A percentile compares a stretch with the other conserved stretches of the same genome.
Conservation (phyloP, 2,888 invertebrate species). For the Rhogogaster chlorosoma region DNA sequence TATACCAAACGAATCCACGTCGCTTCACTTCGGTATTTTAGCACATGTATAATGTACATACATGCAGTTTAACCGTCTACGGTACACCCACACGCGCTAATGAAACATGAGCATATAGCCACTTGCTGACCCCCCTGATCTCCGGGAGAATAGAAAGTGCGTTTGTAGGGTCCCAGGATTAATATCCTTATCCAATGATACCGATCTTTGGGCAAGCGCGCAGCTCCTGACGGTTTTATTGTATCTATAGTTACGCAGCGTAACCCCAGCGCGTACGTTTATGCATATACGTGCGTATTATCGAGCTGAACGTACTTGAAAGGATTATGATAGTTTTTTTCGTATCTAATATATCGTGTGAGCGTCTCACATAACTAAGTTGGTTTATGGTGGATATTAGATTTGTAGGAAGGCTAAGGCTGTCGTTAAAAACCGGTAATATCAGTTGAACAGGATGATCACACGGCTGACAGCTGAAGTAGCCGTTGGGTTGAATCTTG, state of each 20-base stretch:
- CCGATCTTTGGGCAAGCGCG: constrained; percentile 28
- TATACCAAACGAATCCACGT: constrained; percentile 2
- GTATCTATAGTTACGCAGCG: not conserved
- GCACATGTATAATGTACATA: not conserved
- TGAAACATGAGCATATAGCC: constrained; percentile 12
- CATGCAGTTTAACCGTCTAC: not conserved
- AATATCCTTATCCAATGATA: constrained; percentile 41
- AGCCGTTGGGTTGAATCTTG: constrained; percentile 11
- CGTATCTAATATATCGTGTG: not conserved
- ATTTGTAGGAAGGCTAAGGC: constrained; percentile 4
- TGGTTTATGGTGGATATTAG: not conserved
- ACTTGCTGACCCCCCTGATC: constrained; percentile 27
- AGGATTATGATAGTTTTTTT: not conserved
- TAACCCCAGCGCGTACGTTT: not conserved
- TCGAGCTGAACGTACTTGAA: not conserved
- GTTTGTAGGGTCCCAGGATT: constrained; percentile 38
- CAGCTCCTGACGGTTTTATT: constrained; percentile 1
- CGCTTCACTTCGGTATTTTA: not conserved
- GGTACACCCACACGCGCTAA: constrained; percentile 17
- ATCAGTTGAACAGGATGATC: constrained; percentile 29
- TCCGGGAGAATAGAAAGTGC: constrained; percentile 43
- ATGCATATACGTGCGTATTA: not conserved
- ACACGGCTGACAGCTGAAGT: constrained; percentile 6
- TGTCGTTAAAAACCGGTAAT: constrained; percentile 43
- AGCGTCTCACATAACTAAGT: constrained; percentile 3